These are phyloP conservation scores for Struthio camelus DNA, from an alignment of 2,113 vertebrate species.

Conservation along the genomic window DNA sequence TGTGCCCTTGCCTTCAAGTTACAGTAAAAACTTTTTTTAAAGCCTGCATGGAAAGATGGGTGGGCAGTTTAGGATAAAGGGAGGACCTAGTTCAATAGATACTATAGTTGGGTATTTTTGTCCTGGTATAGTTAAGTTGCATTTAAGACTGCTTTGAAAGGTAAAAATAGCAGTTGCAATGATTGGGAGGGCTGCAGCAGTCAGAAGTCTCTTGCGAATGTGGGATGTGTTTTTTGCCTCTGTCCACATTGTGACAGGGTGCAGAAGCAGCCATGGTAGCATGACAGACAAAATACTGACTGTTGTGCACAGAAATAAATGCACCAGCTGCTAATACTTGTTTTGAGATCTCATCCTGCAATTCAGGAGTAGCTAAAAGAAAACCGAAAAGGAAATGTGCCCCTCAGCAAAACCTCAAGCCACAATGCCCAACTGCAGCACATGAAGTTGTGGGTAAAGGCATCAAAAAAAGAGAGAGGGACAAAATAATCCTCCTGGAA, in stretches of 20 bases:
- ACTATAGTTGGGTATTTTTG: accelerated
- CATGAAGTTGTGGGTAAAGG: not conserved
- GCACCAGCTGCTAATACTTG: not conserved
- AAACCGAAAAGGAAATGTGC: not conserved
- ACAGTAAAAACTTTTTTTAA: not conserved
- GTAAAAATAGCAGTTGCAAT: not conserved
- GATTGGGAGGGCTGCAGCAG: not conserved
- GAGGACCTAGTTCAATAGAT: not conserved
- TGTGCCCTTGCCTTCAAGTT: not conserved
- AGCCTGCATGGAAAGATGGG: not conserved
- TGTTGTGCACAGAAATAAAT: not conserved
- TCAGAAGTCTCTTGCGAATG: not conserved
- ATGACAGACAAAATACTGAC: not conserved
- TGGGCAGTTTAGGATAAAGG: not conserved
- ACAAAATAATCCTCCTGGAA: not conserved
- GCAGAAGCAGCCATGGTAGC: not conserved
- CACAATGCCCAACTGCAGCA: not conserved
- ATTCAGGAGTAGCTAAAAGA: not conserved
- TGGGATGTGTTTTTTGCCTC: not conserved
- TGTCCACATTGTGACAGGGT: not conserved
- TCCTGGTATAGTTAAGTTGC: not conserved
- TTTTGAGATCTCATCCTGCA: not conserved
- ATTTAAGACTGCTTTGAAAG: not conserved
- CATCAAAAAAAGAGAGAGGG: not conserved
- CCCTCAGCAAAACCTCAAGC: not conserved